Evolutionary conservation across 2,113 vertebrate species (phyloP), one percentile per base, ranked within the genome.

Genomic region (Tragelaphus scriptus): DNA sequence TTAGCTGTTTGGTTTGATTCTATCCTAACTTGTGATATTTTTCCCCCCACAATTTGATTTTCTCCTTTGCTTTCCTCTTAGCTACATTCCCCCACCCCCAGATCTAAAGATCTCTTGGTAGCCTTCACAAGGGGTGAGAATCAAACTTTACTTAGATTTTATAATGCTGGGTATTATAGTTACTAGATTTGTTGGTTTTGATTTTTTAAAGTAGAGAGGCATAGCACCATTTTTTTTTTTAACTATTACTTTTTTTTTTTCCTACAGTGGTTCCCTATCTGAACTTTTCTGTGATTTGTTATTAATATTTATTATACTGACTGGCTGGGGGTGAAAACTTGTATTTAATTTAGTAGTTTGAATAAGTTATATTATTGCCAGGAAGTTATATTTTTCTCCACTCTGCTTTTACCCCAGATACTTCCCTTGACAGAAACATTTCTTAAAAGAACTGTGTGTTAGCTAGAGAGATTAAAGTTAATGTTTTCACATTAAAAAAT

Each of bases 381-480:
- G 90, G 71, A 89, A 84, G n/a, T 28, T 91, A 15, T 23, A 51
- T 90, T 90, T 93, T 97, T 79, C 58, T 92, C 36, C 7, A 55
- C 47, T 91, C 12, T 68, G 3, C 28, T 95, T 95, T 90, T 77
- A 13, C n/a, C 17, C 26, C 36, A 81, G 88, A 81, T 96, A 36
- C 84, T 97, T 96, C 6, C 56, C n/a, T 94, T 56, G 21, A 55
- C 23, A 63, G 58, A 96, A 96, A 32, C 90, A 17, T 82, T 92
- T 23, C 40, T 88, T 88, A 36, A 95, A 95, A 58, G 25, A 90
- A 77, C 17, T 84, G 1, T 90, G n/a, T 91, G 28, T 91, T 95
- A 61, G 2, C 53, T 90, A 26, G 19, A 92, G 40, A 90, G n/a
- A 53, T 80, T 77, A 40, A 63, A 94, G 21, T 36, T 85, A 65